These are phyloP conservation scores for Drosophila paranaensis DNA, from an alignment of 2,888 invertebrate species.

Conservation along the genomic window DNA sequence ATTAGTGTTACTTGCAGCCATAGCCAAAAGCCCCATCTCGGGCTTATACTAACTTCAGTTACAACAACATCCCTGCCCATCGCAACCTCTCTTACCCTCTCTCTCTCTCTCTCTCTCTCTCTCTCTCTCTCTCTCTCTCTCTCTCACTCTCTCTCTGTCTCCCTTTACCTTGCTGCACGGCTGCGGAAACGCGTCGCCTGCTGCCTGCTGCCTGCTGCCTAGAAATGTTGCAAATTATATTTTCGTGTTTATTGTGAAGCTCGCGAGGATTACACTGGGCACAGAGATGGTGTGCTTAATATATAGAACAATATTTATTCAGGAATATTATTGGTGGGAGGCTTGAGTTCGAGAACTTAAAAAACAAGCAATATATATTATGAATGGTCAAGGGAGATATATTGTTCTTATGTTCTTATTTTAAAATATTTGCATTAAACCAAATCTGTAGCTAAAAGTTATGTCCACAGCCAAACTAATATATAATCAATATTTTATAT, in stretches of 20 bases:
- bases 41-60: conserved; percentile 22
- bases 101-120: neutral
- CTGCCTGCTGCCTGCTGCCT: conserved; percentile 31
- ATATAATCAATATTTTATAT: no score
- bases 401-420: no score
- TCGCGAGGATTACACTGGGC: conserved; percentile 66
- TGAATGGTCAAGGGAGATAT: no score
- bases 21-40: conserved; percentile 18
- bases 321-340: no score
- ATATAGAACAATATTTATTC: neutral
- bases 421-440: no score
- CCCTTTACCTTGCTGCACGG: conserved; percentile 19
- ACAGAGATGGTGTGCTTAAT: neutral
- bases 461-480: no score
- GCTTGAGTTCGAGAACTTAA: no score
- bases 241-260: conserved; percentile 78
- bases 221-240: conserved; percentile 73
- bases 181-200: conserved; percentile 35
- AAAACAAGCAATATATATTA: no score
- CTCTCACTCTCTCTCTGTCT: neutral
- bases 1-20: conserved; percentile 78
- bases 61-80: conserved; percentile 1
- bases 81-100: neutral
- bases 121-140: neutral
- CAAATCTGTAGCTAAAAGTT: no score